phyloP scores from a whole-genome alignment of 2,888 invertebrate species.

The Gryllus longicercus region DNA sequence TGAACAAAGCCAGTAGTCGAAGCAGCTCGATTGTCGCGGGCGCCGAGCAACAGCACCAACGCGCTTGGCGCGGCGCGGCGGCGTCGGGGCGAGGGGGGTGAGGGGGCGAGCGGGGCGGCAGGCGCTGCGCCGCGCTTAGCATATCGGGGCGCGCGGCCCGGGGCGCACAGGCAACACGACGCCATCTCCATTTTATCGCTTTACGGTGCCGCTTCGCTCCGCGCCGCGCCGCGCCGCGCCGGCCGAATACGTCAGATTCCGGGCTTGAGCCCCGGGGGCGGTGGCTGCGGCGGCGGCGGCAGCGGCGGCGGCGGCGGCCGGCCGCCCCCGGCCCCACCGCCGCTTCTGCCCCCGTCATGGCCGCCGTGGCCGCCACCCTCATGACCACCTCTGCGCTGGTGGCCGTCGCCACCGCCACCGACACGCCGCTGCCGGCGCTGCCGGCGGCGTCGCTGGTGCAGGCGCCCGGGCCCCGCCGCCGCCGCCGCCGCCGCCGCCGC shows the following conservation, averaged over 20 bases:
- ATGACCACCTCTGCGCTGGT: too few relatives aligned
- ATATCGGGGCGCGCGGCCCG: neutral
- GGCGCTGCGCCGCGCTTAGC: neutral
- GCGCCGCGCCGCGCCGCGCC: neutral
- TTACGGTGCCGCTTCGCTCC: neutral
- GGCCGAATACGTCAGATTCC: neutral
- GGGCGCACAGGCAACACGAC: neutral
- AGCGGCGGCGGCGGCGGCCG: neutral
- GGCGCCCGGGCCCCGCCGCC: too few relatives aligned
- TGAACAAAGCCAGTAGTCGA: too few relatives aligned
- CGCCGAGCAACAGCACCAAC: neutral
- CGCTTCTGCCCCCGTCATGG: too few relatives aligned
- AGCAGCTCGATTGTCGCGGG: too few relatives aligned
- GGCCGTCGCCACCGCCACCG: too few relatives aligned
- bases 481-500: too few relatives aligned
- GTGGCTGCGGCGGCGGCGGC: neutral
- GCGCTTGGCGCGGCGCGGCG: neutral
- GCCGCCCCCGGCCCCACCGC: too few relatives aligned
- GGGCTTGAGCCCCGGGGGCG: neutral
- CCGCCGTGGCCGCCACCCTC: too few relatives aligned
- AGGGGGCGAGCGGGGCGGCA: neutral
- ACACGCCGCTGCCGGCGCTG: too few relatives aligned
- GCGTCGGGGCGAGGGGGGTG: neutral
- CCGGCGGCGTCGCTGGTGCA: too few relatives aligned
- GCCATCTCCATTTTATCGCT: constrained; percentile 1